A percentile compares a stretch with the other conserved stretches of the same genome.
phyloP scores from a whole-genome alignment of 2,797 vertebrate species.

The Hipposideros larvatus region DNA sequence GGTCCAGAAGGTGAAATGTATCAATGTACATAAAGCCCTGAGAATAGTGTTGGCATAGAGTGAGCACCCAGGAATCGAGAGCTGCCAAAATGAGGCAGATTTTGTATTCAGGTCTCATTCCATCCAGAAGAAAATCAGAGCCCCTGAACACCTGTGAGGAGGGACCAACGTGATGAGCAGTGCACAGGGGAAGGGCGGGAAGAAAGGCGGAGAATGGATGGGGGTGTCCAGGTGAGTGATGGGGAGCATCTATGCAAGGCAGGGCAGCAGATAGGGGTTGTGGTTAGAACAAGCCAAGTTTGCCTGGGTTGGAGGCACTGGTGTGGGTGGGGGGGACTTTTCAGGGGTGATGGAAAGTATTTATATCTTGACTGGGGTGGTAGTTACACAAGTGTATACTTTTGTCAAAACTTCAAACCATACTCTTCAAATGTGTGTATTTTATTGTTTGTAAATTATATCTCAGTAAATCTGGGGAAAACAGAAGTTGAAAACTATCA shows the following conservation, averaged over 20 bases:
- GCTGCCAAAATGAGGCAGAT: neutral
- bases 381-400: rapidly evolving
- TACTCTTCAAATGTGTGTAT: neutral
- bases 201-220: too few relatives aligned
- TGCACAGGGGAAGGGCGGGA: too few relatives aligned
- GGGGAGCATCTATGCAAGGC: too few relatives aligned
- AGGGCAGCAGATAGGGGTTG: neutral
- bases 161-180: neutral
- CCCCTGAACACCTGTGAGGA: neutral
- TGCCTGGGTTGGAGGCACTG: neutral
- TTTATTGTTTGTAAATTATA: neutral
- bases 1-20: neutral
- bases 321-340: too few relatives aligned
- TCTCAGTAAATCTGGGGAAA: neutral
- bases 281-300: neutral
- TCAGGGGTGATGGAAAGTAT: neutral
- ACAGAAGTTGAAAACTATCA: neutral
- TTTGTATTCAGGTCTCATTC: neutral
- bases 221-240: neutral
- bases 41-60: neutral
- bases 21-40: neutral
- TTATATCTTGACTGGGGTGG: neutral
- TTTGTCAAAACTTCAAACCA: neutral
- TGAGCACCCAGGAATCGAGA: neutral
- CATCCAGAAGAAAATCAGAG: neutral